Percentiles rank a stretch among this genome's conserved stretches.
These are phyloP conservation scores for Vultur gryphus DNA, from an alignment of 2,797 vertebrate genomes.

Conservation along the genomic window DNA sequence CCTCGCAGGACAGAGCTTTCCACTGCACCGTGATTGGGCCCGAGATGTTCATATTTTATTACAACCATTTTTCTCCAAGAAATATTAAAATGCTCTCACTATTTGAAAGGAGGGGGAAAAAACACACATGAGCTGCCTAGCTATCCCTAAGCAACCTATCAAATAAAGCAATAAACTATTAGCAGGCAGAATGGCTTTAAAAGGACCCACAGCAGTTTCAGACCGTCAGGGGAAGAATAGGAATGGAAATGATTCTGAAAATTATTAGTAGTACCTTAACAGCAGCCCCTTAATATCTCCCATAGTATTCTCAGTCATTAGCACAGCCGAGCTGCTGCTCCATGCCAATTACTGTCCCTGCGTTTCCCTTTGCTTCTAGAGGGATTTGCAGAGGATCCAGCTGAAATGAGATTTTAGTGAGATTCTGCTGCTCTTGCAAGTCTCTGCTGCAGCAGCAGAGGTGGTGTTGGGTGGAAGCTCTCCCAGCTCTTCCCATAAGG, in stretches of 20 bases:
- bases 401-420: neutral
- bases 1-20: neutral
- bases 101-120: neutral
- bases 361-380: neutral
- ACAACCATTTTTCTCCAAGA: conserved; percentile 56
- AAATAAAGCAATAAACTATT: conserved; percentile 51
- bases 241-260: conserved; percentile 44
- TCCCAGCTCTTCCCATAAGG: neutral
- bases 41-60: conserved; percentile 38
- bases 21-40: neutral
- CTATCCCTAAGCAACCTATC: conserved; percentile 44
- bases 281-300: conserved; percentile 38
- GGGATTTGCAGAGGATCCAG: neutral
- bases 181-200: conserved; percentile 4
- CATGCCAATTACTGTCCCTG: neutral
- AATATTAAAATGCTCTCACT: conserved; percentile 38
- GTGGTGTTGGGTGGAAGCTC: neutral
- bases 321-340: neutral
- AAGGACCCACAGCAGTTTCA: conserved; percentile 30
- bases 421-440: neutral
- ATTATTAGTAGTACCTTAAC: conserved; percentile 39
- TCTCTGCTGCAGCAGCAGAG: neutral
- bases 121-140: neutral
- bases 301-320: neutral
- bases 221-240: conserved; percentile 23